Evolutionary conservation across 2,113 vertebrate species (phyloP).

Genomic region (Sterna hirundo): DNA sequence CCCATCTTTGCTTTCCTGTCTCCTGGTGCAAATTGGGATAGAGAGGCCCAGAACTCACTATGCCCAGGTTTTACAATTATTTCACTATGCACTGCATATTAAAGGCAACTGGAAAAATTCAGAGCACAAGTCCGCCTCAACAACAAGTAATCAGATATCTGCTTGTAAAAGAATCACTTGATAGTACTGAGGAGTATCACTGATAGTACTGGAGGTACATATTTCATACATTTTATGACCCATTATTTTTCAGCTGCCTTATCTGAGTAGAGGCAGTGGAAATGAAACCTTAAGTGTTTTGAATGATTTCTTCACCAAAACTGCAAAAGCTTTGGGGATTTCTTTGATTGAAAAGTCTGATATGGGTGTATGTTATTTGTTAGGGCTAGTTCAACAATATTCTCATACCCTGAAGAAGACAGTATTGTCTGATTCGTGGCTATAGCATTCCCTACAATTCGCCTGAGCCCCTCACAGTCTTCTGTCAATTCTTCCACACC

Average conservation of each 20-base stretch:
- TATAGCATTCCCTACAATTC: background rate
- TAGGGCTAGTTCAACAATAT: background rate
- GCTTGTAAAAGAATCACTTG: background rate
- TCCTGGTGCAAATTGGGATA: background rate
- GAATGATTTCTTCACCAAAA: background rate
- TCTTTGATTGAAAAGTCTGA: background rate
- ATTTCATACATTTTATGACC: background rate
- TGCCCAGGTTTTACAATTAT: background rate
- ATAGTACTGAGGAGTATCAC: background rate
- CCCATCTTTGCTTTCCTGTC: background rate
- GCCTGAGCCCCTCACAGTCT: background rate
- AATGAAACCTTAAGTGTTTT: background rate
- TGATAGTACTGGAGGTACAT: background rate
- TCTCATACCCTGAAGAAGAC: background rate
- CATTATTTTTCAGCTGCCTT: background rate
- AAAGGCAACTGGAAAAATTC: background rate
- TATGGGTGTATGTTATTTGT: background rate
- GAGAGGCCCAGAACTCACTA: background rate
- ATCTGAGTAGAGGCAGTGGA: background rate
- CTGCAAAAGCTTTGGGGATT: background rate
- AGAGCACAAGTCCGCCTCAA: background rate
- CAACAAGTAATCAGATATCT: background rate
- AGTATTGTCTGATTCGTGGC: background rate
- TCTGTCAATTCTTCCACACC: background rate
- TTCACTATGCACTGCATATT: background rate